These are phyloP conservation scores for Fissipunctia ypsillon DNA, from an alignment of 2,888 invertebrate species.

Conservation along the genomic window DNA sequence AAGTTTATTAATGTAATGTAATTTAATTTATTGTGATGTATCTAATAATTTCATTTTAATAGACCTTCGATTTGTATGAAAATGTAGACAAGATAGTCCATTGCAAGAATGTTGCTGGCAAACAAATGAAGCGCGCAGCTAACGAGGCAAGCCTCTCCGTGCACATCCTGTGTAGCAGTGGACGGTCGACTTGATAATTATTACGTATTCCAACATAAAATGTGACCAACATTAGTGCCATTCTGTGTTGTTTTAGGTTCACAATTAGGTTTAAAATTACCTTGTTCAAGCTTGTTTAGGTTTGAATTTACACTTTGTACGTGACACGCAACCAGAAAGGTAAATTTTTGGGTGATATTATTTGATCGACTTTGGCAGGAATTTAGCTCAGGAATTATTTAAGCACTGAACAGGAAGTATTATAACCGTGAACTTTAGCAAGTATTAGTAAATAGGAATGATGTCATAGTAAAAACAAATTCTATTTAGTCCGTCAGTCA, in stretches of 20 bases:
- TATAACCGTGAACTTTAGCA: background rate
- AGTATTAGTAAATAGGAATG: too few species aligned
- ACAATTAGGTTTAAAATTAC: slow-evolving; percentile 34
- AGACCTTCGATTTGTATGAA: background rate
- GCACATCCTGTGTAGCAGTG: background rate
- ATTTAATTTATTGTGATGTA: too few species aligned
- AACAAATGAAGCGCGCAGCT: background rate
- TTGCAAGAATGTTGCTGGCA: background rate
- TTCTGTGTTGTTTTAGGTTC: slow-evolving; percentile 32
- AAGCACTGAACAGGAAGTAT: too few species aligned
- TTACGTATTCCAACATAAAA: slow-evolving; percentile 4
- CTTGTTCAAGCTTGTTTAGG: slow-evolving; percentile 31
- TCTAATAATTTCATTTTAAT: too few species aligned
- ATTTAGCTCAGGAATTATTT: background rate
- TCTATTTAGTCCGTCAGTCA: too few species aligned
- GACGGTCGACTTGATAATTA: background rate
- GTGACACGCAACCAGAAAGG: slow-evolving; percentile 9
- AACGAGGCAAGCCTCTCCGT: background rate
- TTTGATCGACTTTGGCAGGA: background rate
- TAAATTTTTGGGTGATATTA: background rate
- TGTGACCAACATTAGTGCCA: background rate
- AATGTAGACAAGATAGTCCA: background rate
- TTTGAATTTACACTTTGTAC: slow-evolving; percentile 23
- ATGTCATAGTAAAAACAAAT: too few species aligned
- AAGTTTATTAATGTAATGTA: too few species aligned